Evolutionary conservation across 2,797 vertebrate genomes (phyloP).

Genomic region (Sebastes reedi): DNA sequence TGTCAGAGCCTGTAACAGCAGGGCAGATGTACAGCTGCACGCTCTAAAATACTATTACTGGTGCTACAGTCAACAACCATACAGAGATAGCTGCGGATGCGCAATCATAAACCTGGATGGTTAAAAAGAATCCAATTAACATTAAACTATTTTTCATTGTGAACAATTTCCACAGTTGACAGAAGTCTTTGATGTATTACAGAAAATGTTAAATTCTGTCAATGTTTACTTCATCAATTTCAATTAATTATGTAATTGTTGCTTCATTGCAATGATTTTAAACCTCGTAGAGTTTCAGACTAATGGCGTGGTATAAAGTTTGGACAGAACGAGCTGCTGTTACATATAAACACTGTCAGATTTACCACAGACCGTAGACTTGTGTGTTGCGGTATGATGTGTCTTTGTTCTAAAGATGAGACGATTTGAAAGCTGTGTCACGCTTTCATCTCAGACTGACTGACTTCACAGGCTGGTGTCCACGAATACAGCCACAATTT

Average conservation of each 20-base stretch:
- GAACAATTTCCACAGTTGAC: not conserved
- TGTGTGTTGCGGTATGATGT: slow-evolving; percentile 15
- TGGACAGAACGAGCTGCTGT: not conserved
- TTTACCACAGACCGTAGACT: slow-evolving; percentile 16
- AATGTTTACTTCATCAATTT: not conserved
- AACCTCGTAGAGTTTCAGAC: not conserved
- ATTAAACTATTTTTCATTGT: slow-evolving; percentile 7
- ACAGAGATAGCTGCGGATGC: slow-evolving; percentile 6
- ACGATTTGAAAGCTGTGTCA: slow-evolving; percentile 49
- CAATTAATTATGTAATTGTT: not conserved
- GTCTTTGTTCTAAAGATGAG: slow-evolving; percentile 60
- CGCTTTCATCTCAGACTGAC: slow-evolving; percentile 54
- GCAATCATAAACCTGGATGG: slow-evolving; percentile 24
- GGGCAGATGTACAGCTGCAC: slow-evolving; percentile 64
- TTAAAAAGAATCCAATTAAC: slow-evolving; percentile 19
- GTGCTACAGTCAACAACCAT: slow-evolving; percentile 43
- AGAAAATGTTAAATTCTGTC: not conserved
- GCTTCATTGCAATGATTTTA: not conserved
- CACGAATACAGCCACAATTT: slow-evolving; percentile 8
- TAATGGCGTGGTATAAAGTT: not conserved
- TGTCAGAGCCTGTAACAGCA: slow-evolving; percentile 64
- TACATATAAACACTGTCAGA: slow-evolving; percentile 1
- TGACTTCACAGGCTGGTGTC: slow-evolving; percentile 43
- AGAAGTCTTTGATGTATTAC: not conserved
- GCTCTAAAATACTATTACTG: slow-evolving; percentile 64